Evolutionary conservation across 37 sponge, comb jelly and placozoan species (phyloP).

Genomic region (Lycopodina hypogea): DNA sequence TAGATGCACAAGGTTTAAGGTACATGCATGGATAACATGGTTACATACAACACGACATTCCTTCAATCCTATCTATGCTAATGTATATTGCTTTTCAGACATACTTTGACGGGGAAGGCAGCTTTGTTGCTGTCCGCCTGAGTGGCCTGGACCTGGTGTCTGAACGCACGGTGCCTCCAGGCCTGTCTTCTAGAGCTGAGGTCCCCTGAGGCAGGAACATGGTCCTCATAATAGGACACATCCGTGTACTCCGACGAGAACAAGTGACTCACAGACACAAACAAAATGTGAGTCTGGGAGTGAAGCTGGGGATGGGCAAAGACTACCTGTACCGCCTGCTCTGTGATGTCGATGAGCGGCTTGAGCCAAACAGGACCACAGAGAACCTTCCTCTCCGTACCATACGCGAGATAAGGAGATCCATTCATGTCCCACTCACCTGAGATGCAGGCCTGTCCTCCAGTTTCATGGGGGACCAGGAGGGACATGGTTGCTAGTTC

Average conservation of each 20-base stretch:
- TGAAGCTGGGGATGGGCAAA: conserved; percentile 31
- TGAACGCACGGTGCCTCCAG: conserved; percentile 4
- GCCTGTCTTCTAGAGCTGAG: not conserved
- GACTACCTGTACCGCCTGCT: conserved; percentile 10
- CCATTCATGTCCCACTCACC: not conserved
- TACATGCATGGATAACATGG: too few species aligned
- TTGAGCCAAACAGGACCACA: conserved; percentile 56
- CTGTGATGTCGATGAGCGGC: conserved; percentile 40
- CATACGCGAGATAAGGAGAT: not conserved
- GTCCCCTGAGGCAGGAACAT: not conserved
- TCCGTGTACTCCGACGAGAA: conserved; percentile 26
- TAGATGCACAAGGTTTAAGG: too few species aligned
- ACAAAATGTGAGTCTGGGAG: not conserved
- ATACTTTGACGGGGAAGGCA: conserved; percentile 1
- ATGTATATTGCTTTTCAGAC: too few species aligned
- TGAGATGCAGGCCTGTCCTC: not conserved
- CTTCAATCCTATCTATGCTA: too few species aligned
- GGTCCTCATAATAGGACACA: not conserved
- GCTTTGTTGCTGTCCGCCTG: conserved; percentile 2
- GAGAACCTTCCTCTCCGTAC: not conserved
- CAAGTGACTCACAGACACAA: conserved; percentile 17
- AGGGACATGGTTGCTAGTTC: conserved; percentile 34
- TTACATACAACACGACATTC: too few species aligned
- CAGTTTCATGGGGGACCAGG: not conserved
- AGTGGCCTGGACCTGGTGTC: conserved; percentile 4